Conservation (phyloP, 2,797 vertebrate species). For the Notolepis coatsorum region DNA sequence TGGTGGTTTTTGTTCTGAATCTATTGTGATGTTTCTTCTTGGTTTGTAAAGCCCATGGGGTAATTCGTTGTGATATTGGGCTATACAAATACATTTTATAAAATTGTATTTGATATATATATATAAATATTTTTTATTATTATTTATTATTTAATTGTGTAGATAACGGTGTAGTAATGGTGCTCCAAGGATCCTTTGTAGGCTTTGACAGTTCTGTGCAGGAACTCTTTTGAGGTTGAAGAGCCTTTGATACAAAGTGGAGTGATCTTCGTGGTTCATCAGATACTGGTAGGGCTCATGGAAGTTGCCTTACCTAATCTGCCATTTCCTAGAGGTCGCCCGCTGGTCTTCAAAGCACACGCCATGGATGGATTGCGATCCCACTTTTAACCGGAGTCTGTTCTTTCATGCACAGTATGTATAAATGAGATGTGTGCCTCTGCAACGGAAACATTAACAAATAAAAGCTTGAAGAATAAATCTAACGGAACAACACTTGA, state of each 20-base stretch:
- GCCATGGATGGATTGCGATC: not conserved
- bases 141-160: slow-evolving; percentile 55
- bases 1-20: too few relatives aligned
- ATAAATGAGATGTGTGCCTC: too few relatives aligned
- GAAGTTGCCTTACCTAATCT: slow-evolving; percentile 33
- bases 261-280: slow-evolving; percentile 16
- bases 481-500: too few relatives aligned
- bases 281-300: slow-evolving; percentile 47
- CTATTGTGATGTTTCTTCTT: too few relatives aligned
- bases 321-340: not conserved
- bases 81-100: too few relatives aligned
- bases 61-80: too few relatives aligned
- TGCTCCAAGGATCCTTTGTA: slow-evolving; percentile 46
- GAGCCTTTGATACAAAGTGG: slow-evolving; percentile 49
- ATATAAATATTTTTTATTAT: slow-evolving; percentile 55
- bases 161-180: too few relatives aligned
- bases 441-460: too few relatives aligned
- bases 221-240: slow-evolving; percentile 25
- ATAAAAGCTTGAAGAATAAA: too few relatives aligned
- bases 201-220: slow-evolving; percentile 26
- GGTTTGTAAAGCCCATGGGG: too few relatives aligned
- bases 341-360: not conserved
- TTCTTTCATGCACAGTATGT: too few relatives aligned
- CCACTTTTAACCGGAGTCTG: not conserved
- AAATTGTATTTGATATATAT: too few relatives aligned